Base-by-base conservation (phyloP, 2,888 invertebrate genomes). In the Orgyia antiqua region DNA sequence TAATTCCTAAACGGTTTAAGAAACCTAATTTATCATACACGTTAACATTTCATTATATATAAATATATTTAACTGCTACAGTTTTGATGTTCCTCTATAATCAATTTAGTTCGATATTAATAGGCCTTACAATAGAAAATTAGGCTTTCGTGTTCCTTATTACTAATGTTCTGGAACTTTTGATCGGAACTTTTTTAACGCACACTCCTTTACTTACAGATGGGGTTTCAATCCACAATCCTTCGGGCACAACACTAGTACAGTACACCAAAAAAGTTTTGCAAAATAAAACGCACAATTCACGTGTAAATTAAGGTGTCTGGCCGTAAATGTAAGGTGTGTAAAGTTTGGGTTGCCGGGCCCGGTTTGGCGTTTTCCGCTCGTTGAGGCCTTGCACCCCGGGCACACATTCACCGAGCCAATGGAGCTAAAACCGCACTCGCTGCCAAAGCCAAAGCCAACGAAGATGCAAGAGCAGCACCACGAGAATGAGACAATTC, bases 401-500 rank as follows among this genome's bases (percentile, higher is more conserved):
- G 59, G 55, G 79, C 82, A 66, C 82, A 82, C 78, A 82, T 87
- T 87, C 87, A 87, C 87, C 87, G 86, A 66, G 79, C 82, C 73
- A 86, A 69, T 1, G 83, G 84, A 3, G 86, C 82, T 45, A 87
- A 50, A 24, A 87, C 83, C 15, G 86, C 80, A 35, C 73, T 74
- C 45, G 83, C 84, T 1, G 86, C 84, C 63, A 87, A 42, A 17
- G 83, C 83, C 49, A 86, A 40, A 1, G 86, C 86, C 31, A 86
- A 62, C 6, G 87, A 83, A 24, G 84, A 83, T n/a, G 83, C 84
- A 47, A 87, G 52, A 8, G 86, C 82, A 1, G 87, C 80, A 2
- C 84, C 86, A 21, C 87, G 70, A 1, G 86, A 86, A 69, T 94
- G 92, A 35, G 95, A 95, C 66, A 96, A 84, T 87, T 95, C 95